Conservation (phyloP, 1,140 invertebrate species). For the Eubasilissa regina region DNA sequence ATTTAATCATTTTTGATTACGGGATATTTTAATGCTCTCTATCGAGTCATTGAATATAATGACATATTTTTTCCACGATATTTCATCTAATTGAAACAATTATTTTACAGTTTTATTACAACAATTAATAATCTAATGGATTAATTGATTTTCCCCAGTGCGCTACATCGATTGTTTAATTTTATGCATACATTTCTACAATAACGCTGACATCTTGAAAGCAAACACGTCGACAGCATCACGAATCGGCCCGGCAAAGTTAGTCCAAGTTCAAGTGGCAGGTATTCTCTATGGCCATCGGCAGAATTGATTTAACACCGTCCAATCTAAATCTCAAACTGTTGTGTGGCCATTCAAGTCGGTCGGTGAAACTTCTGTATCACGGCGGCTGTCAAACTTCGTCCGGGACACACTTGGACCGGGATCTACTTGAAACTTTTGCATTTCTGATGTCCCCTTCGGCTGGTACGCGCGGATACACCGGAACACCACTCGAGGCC, state of each 20-base stretch:
- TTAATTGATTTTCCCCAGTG: no score
- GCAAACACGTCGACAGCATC: neutral
- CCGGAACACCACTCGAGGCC: no score
- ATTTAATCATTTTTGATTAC: no score
- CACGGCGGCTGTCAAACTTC: slow-evolving; percentile 1
- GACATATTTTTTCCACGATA: no score
- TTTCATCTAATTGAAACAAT: no score
- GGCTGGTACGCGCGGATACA: neutral
- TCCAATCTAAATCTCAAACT: slow-evolving; percentile 5
- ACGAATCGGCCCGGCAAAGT: neutral
- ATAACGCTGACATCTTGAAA: no score
- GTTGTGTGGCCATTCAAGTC: neutral
- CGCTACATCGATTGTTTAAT: no score
- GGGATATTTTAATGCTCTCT: no score
- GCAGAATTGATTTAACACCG: neutral
- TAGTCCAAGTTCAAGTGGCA: neutral
- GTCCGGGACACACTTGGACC: neutral
- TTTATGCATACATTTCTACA: no score
- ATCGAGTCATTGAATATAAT: no score
- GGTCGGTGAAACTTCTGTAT: slow-evolving; percentile 13
- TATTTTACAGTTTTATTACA: no score
- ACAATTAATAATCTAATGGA: no score
- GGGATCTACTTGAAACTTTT: slow-evolving; percentile 1
- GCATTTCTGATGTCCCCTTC: neutral
- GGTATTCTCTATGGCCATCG: neutral